Evolutionary conservation across 1,140 invertebrate species (phyloP).

Genomic region (Lasioglossum albipes): DNA sequence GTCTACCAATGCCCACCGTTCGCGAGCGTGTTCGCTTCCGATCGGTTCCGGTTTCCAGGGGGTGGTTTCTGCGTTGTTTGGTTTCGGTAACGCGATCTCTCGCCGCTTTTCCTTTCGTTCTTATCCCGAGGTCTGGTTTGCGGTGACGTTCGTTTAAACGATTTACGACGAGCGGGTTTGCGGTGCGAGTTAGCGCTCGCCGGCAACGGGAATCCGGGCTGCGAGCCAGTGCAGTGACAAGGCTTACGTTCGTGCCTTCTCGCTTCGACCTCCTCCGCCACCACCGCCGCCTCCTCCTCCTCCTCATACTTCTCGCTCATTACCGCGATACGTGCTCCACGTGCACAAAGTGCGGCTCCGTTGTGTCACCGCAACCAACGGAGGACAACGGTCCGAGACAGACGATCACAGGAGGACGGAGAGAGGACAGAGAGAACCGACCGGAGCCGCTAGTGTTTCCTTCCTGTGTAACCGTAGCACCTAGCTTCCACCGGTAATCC

Average conservation of each 20-base stretch:
- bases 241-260: slow-evolving; percentile 51
- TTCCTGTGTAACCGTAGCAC: slow-evolving; percentile 78
- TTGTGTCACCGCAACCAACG: slow-evolving; percentile 46
- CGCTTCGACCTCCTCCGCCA: too few species aligned
- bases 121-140: slow-evolving; percentile 10
- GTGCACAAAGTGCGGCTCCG: slow-evolving; percentile 39
- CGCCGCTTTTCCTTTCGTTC: too few species aligned
- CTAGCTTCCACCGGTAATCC: slow-evolving; percentile 70
- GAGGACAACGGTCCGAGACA: slow-evolving; percentile 12
- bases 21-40: too few species aligned
- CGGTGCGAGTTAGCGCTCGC: slow-evolving; percentile 4
- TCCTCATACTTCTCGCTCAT: slow-evolving; percentile 37
- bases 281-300: not conserved
- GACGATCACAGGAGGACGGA: not conserved
- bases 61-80: too few species aligned
- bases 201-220: slow-evolving; percentile 43
- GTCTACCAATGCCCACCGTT: too few species aligned
- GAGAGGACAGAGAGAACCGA: slow-evolving; percentile 50
- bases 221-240: slow-evolving; percentile 17
- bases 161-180: slow-evolving; percentile 21
- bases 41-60: too few species aligned
- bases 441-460: slow-evolving; percentile 75
- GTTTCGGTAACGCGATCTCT: not conserved
- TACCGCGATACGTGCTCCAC: slow-evolving; percentile 49
- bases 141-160: slow-evolving; percentile 43